Evolutionary conservation across 1,140 invertebrate genomes (phyloP), one percentile per base, ranked within the genome.

Genomic region (Dryas iulia): DNA sequence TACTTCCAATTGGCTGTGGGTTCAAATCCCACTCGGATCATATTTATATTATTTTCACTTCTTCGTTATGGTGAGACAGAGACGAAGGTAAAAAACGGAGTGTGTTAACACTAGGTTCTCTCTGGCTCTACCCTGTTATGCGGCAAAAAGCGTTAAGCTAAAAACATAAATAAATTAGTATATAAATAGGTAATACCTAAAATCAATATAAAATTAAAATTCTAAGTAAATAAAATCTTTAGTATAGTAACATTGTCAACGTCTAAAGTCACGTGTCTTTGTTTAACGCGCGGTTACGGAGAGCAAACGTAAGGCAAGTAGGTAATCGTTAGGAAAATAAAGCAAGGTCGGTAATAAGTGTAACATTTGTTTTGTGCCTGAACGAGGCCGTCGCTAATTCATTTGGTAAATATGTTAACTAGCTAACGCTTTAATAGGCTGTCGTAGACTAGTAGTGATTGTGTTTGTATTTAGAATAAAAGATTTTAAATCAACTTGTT

Each of bases 291-390:
- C n/a, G n/a, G n/a, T n/a, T 31, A 24, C 21, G 39, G 21, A 28
- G 28, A 58, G 35, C 28, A 28, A 23, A 52, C 65, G 26, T 28
- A 33, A 12, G 21, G 31, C 57, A 39, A 52, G 14, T 47, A 21
- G 35, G 2, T 66, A 66, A 66, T 54, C 65, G 26, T 39, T 66
- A 7, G 11, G 57, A 53, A 59, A 66, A 66, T 39, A 59, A 53
- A 66, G 57, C 65, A 25, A 66, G 65, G 65, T 14, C 57, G 28
- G 57, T 59, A 53, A 30, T 65, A 53, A 52, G 39, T 66, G 31
- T 59, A 54, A 39, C 31, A 21, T 66, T 66, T 59, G 57, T 54
- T 59, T 30, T 60, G 65, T 54, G 18, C 0, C 54, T 30, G 59
- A 23, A 35, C 26, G 39, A 66, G 39, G 28, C 39, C 39, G 18